phyloP scores from a whole-genome alignment of 2,888 invertebrate species.

The Agonopterix subpropinquella region DNA sequence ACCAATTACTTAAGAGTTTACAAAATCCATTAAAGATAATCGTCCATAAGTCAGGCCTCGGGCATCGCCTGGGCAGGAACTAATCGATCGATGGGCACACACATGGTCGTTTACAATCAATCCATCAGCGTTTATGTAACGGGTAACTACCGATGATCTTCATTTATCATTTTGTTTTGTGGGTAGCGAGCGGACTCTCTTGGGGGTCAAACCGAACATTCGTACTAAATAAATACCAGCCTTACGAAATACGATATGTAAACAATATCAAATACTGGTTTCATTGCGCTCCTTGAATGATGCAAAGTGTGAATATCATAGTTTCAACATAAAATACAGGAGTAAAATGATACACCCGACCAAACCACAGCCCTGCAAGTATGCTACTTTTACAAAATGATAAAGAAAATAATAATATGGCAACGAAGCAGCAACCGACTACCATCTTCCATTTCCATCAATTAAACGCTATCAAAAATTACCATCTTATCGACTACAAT shows the following conservation, averaged over 20 bases:
- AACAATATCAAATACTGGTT: slow-evolving; percentile 36
- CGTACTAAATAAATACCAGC: slow-evolving; percentile 43
- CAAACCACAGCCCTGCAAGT: too few species aligned
- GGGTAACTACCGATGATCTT: slow-evolving; percentile 67
- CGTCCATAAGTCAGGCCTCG: slow-evolving; percentile 50
- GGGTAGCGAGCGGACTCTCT: slow-evolving; percentile 57
- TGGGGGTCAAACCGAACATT: slow-evolving; percentile 55
- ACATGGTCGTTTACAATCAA: slow-evolving; percentile 67
- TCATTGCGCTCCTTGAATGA: too few species aligned
- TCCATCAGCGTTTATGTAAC: slow-evolving; percentile 72
- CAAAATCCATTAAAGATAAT: slow-evolving; percentile 70
- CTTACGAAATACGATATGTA: slow-evolving; percentile 51
- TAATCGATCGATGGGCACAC: slow-evolving; percentile 68
- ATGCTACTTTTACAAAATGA: too few species aligned
- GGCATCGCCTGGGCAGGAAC: slow-evolving; percentile 50
- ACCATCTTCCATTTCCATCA: slow-evolving; percentile 19
- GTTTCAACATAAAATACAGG: too few species aligned
- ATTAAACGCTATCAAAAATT: slow-evolving; percentile 41
- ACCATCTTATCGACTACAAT: slow-evolving; percentile 46
- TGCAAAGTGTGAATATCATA: too few species aligned
- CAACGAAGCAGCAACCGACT: not conserved
- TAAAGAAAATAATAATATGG: not conserved
- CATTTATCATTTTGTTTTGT: slow-evolving; percentile 74
- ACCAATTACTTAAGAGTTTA: slow-evolving; percentile 56
- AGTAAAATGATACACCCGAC: too few species aligned